A percentile compares a stretch with the other conserved stretches of the same genome.
Evolutionary conservation across 2,797 vertebrate species (phyloP).

Genomic region (Acanthurus lineatus): DNA sequence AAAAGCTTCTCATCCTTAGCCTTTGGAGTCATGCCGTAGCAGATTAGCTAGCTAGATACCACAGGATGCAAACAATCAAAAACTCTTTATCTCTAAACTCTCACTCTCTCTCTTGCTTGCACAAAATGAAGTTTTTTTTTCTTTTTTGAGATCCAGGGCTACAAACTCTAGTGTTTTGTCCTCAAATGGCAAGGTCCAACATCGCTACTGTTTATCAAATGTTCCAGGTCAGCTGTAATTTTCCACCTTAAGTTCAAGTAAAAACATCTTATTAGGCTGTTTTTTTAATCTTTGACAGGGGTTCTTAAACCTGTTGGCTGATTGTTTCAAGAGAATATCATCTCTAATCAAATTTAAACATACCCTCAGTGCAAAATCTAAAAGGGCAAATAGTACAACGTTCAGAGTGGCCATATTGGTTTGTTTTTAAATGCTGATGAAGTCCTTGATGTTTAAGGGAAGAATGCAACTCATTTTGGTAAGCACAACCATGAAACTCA

Average conservation of each 20-base stretch:
- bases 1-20: too few species aligned
- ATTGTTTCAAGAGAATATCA: slow-evolving; percentile 11
- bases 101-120: too few species aligned
- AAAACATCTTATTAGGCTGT: background rate
- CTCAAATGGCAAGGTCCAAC: too few species aligned
- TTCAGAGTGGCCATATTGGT: background rate
- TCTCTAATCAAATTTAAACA: slow-evolving; percentile 17
- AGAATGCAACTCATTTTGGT: slow-evolving; percentile 29
- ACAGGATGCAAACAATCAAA: too few species aligned
- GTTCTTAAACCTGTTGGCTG: slow-evolving; percentile 13
- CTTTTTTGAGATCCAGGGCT: too few species aligned
- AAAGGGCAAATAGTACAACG: background rate
- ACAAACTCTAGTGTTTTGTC: too few species aligned
- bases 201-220: too few species aligned
- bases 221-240: slow-evolving; percentile 7
- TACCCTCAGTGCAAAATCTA: background rate
- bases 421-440: slow-evolving; percentile 5
- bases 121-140: too few species aligned
- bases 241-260: slow-evolving; percentile 32
- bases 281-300: slow-evolving; percentile 35
- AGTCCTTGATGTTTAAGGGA: slow-evolving; percentile 34
- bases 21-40: too few species aligned
- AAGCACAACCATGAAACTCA: slow-evolving; percentile 40
- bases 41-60: too few species aligned
- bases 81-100: too few species aligned